Percentiles rank a stretch among this genome's conserved stretches.
These are phyloP conservation scores for Typhlichthys subterraneus DNA, from an alignment of 2,797 vertebrate species.

Conservation along the genomic window DNA sequence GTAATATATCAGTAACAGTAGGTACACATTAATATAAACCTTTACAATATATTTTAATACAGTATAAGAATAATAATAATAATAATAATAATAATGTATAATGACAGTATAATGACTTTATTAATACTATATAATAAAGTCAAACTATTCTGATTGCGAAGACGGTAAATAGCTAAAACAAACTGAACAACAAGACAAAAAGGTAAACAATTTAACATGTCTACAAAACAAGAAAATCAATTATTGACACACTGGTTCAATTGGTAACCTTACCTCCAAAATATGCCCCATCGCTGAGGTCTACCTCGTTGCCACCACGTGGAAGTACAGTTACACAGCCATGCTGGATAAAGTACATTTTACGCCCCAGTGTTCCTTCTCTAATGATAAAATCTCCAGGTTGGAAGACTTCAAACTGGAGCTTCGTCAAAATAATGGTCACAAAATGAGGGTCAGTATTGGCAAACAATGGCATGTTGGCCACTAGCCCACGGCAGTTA, in stretches of 20 bases:
- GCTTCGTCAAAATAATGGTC: slow-evolving; percentile 90
- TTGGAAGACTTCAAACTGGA: slow-evolving; percentile 91
- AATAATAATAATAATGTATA: no score
- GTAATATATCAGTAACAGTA: no score
- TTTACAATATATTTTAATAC: no score
- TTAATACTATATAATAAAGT: no score
- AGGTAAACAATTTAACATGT: no score
- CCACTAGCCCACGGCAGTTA: slow-evolving; percentile 90
- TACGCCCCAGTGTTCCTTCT: slow-evolving; percentile 88
- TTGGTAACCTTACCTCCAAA: slow-evolving; percentile 82
- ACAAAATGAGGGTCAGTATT: slow-evolving; percentile 88
- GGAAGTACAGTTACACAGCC: slow-evolving; percentile 86
- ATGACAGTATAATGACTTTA: no score
- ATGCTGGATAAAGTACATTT: slow-evolving; percentile 96
- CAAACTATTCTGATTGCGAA: no score
- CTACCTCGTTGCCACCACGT: slow-evolving; percentile 84
- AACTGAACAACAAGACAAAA: no score
- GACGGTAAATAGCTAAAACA: no score
- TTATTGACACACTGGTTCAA: slow-evolving; percentile 1
- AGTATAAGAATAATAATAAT: no score
- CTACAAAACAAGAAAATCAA: background rate
- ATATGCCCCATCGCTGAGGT: slow-evolving; percentile 87
- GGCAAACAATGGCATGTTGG: slow-evolving; percentile 91
- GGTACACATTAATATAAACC: no score
- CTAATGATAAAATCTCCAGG: slow-evolving; percentile 85